Percentiles rank a stretch among this genome's conserved stretches.
These are phyloP conservation scores for Centroberyx gerrardi DNA, from an alignment of 2,797 vertebrate species.

Conservation along the genomic window DNA sequence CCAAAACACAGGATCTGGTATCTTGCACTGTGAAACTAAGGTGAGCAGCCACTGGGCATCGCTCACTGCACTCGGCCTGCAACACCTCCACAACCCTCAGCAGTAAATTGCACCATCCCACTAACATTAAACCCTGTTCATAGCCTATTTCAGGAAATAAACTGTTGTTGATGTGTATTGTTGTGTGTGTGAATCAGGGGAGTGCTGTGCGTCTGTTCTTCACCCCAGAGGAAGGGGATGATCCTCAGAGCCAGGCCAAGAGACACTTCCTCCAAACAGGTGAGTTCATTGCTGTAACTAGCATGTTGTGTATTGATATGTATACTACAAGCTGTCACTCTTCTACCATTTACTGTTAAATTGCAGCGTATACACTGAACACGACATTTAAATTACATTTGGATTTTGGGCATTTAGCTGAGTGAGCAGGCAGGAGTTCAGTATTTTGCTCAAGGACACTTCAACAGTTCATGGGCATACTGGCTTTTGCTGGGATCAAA, in stretches of 20 bases:
- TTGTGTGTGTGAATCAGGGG: conserved; percentile 79
- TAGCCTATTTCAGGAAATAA: neutral
- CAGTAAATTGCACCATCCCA: too few species aligned
- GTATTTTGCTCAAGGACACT: neutral
- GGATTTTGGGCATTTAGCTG: too few species aligned
- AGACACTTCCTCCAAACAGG: conserved; percentile 93
- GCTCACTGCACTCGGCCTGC: neutral
- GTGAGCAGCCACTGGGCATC: neutral
- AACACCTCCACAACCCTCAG: too few species aligned
- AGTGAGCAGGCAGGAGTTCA: too few species aligned
- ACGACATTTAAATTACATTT: too few species aligned
- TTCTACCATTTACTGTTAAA: too few species aligned
- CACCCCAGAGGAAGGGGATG: conserved; percentile 90
- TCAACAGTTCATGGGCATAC: too few species aligned
- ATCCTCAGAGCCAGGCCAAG: conserved; percentile 92
- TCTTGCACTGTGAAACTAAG: neutral
- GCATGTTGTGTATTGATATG: too few species aligned
- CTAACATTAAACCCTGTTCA: neutral
- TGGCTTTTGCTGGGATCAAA: too few species aligned
- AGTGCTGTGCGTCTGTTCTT: conserved; percentile 92
- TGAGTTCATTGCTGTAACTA: conserved; percentile 57
- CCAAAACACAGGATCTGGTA: neutral
- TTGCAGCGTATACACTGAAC: too few species aligned
- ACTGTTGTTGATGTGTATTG: neutral
- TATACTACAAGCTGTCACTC: too few species aligned